Evolutionary conservation across 1,140 invertebrate species (phyloP), one percentile per base, ranked within the genome.

Genomic region (Aphelenchoides avenae): DNA sequence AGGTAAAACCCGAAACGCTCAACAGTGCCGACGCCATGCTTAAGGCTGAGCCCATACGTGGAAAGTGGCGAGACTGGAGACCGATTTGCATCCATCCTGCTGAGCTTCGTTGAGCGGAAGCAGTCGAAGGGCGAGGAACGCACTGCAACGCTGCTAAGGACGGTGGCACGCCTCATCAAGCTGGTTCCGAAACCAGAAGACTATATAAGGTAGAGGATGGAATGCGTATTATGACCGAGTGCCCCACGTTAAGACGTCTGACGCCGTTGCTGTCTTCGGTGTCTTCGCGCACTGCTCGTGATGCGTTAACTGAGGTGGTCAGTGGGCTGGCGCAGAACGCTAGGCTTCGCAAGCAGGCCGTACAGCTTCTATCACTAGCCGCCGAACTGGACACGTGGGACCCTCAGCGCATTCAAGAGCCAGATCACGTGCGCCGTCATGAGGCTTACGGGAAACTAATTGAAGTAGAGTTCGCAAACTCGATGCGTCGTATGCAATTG

Each of bases 311-410:
- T 30, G n/a, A 4, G 29, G 20, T 60, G 22, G 26, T 46, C 5
- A 18, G 31, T 22, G 26, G 2, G 22, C 26, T 62, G 4, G 2
- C 9, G 20, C 40, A 20, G 13, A 59, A 61, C 7, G 2, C 51
- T 13, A 13, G 56, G 3, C 13, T 52, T 11, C 1, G 13, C 29
- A n/a, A 18, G 13, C 13, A 52, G 11, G 5, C 56, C 2, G n/a
- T 30, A 4, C 22, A 44, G 15, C 31, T 57, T 39, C 18, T 70
- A 22, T 30, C 52, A 40, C 22, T 56, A 11, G 22, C 75, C 15
- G 61, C 47, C 9, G 57, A 87, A 68, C 80, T 96, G 31, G 95
- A 95, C 80, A 84, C 90, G 0, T 93, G 84, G 81, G 87, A 94
- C 78, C 79, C 81, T 20, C 84, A 84, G 51, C 87, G 87, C 83